Evolutionary conservation across 2,888 invertebrate species (phyloP).

Genomic region (Zaprionus bogoriensis): DNA sequence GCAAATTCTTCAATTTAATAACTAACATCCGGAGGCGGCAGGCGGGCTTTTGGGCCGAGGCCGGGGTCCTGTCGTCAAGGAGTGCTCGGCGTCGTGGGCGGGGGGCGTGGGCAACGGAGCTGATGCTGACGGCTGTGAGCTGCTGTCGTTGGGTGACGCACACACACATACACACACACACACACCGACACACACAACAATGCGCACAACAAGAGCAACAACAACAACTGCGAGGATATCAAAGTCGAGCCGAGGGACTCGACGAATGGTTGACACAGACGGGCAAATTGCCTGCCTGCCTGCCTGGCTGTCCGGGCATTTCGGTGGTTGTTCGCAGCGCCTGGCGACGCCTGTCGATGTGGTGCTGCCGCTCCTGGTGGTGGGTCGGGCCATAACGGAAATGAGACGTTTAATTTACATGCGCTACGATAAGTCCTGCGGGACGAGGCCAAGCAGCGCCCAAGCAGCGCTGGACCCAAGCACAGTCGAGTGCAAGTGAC

Average conservation of each 20-base stretch:
- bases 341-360: constrained; percentile 2
- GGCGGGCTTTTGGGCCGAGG: neutral
- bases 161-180: neutral
- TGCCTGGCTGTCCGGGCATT: no score
- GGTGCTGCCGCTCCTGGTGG: constrained; percentile 16
- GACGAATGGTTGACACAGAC: constrained; percentile 76
- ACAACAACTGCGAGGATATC: constrained; percentile 29
- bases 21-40: constrained; percentile 72
- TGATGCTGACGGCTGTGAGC: constrained; percentile 11
- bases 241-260: constrained; percentile 51
- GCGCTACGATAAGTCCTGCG: constrained; percentile 40
- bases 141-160: constrained; percentile 39
- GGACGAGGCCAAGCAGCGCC: no score
- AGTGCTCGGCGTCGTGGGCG: neutral
- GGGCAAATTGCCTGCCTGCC: constrained; percentile 27
- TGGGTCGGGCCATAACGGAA: constrained; percentile 64
- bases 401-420: constrained; percentile 80
- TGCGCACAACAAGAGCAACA: constrained; percentile 18
- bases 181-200: constrained; percentile 16
- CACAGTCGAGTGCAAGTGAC: constrained; percentile 63
- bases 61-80: neutral
- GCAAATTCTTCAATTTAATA: constrained; percentile 80
- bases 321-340: constrained; percentile 53
- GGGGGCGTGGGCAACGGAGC: neutral
- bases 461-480: constrained; percentile 5